Base-by-base conservation (phyloP, 2,797 vertebrate species). In the Saguinus oedipus region DNA sequence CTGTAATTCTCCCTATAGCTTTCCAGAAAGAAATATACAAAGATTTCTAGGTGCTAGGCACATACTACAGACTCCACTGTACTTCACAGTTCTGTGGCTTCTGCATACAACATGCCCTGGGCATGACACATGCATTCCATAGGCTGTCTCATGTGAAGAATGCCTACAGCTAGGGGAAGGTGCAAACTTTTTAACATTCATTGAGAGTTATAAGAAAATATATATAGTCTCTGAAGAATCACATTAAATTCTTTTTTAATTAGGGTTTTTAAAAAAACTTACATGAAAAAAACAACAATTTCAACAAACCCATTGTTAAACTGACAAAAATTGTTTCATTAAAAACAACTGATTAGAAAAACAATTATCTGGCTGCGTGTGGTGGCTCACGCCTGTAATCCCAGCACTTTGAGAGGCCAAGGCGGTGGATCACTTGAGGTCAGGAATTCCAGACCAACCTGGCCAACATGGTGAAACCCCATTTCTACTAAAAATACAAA, bases 311-410 rank as follows among this genome's bases (percentile, higher is more conserved):
- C 86, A 55, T 5, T 59, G 39, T 76, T 90, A 57, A 61, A 86
- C 26, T 44, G 95, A 78, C 50, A 93, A 81, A 61, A 50, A 64
- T 68, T 24, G 88, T 27, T 90, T 84, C 57, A 88, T 11, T 68
- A 68, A 90, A 24, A 96, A 84, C 4, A 74, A 55, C 0, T 48
- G 17, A 81, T 30, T 20, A 92, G 81, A 0, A 78, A 79, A 68
- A 68, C 33, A 68, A 68, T 68, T 68, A 19, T 68, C 61, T 33
- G 14, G 33, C 61, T 68, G 33, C 6, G 33, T 8, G 7, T 68
- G 33, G 61, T 68, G 33, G 61, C 61, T 68, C 7, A 68, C 4
- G 0, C 33, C 61, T 68, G 33, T 68, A 68, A 68, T 64, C 61
- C 3, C 61, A 68, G 61, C 33, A 68, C 33, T 68, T n/a, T 19